Conservation (phyloP, 2,888 invertebrate species). For the Schizaphis graminum region DNA sequence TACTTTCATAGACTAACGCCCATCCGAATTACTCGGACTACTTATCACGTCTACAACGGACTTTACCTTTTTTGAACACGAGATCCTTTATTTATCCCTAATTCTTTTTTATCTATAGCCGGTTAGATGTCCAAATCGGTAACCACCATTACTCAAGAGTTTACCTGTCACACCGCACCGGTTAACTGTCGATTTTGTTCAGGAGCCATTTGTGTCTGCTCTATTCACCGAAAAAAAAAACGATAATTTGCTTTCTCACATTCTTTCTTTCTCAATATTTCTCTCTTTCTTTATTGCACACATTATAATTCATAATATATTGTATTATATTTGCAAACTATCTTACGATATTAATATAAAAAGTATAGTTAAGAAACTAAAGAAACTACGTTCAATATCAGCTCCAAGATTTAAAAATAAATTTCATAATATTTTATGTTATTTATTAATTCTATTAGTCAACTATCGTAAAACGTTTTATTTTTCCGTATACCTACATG, state of each 20-base stretch:
- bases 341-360: not conserved
- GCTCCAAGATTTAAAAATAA: not conserved
- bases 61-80: not conserved
- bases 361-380: not conserved
- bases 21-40: not conserved
- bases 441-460: not conserved
- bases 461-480: not conserved
- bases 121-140: not conserved
- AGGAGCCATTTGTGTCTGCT: not conserved
- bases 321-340: not conserved
- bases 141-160: not conserved
- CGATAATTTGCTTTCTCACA: not conserved
- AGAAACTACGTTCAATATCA: not conserved
- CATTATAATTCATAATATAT: not conserved
- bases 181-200: not conserved
- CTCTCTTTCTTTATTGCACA: not conserved
- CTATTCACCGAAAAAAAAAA: not conserved
- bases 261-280: not conserved
- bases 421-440: not conserved
- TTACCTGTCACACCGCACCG: not conserved
- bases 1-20: not conserved
- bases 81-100: not conserved
- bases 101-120: not conserved
- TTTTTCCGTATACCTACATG: not conserved
- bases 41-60: not conserved